Base-by-base conservation (phyloP, 2,113 vertebrate species). In the Larimichthys polyactis region DNA sequence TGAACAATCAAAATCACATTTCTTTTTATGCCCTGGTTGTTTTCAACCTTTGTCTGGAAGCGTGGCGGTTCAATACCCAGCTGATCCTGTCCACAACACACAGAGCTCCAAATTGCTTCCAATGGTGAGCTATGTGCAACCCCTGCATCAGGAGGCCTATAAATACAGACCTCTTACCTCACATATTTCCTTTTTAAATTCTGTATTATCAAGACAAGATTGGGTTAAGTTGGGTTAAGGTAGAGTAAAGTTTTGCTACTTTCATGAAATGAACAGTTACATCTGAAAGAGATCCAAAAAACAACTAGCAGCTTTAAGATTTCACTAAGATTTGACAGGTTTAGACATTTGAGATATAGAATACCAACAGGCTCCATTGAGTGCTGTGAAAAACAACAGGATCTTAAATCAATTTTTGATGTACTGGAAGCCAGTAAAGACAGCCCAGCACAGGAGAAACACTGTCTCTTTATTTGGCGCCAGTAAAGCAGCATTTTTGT, bases 311-410 rank as follows among this genome's bases (percentile, higher is more conserved):
- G 20, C 62, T 80, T 51, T 20, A 46, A 43, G 11, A n/a, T 4
- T 6, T 36, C 2, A 1, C 40, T 12, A 57, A 57, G n/a, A 24
- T 44, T 12, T 44, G 63, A 60, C 62, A 51, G 69, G 10, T 64
- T 29, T 24, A 29, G 36, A 65, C 4, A 57, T 55, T 32, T 24
- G 19, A 80, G 51, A 49, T 32, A n/a, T 32, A 11, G 9, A 57
- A 11, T 17, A 46, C 32, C 44, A 62, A 44, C 48, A 1, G 4
- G 19, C 44, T 14, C 19, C 5, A 1, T 3, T 62, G 20, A 59
- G 43, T 80, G 19, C 44, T 29, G 40, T 68, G 48, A 54, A 58
- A 79, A 44, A 62, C 32, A 65, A 20, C 14, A 74, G 16, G 71
- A 48, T 68, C 19, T 52, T 19, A 24, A 70, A 63, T 48, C 22